Percentiles rank a stretch among this genome's conserved stretches.
Evolutionary conservation across 2,888 invertebrate species (phyloP).

Genomic region (Neuroscelio doddi): DNA sequence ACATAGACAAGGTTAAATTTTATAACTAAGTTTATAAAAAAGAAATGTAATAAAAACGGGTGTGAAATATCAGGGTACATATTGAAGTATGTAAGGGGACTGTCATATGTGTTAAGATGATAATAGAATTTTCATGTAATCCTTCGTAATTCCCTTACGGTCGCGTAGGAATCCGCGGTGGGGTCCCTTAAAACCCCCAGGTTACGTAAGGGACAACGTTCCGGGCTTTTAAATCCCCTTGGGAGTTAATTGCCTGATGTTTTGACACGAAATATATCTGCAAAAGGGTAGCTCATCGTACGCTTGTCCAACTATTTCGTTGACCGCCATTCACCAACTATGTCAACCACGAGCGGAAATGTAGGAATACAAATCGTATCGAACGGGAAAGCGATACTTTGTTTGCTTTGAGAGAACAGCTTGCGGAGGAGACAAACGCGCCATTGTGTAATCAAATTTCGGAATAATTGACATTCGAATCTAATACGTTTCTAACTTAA

Average conservation of each 20-base stretch:
- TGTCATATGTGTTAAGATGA: conserved; percentile 56
- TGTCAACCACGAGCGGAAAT: conserved; percentile 25
- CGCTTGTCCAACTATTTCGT: conserved; percentile 6
- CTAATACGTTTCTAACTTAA: conserved; percentile 12
- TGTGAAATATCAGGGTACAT: background rate
- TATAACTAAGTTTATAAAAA: no score
- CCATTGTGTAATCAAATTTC: conserved; percentile 31
- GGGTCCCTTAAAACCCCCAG: conserved; percentile 47
- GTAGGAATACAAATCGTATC: conserved; percentile 23
- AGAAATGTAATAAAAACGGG: no score
- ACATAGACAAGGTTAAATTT: no score
- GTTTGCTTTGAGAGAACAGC: conserved; percentile 28
- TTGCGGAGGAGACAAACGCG: conserved; percentile 7
- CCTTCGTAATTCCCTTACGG: conserved; percentile 70
- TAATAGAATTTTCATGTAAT: conserved; percentile 70
- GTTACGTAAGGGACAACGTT: conserved; percentile 48
- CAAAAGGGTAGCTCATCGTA: conserved; percentile 26
- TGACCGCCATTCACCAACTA: conserved; percentile 30
- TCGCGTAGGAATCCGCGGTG: conserved; percentile 55
- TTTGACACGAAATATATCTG: conserved; percentile 61
- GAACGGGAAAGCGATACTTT: conserved; percentile 21
- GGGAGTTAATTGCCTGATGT: conserved; percentile 71
- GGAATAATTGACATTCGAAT: conserved; percentile 27
- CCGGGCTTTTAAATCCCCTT: conserved; percentile 65
- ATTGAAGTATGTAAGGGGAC: conserved; percentile 5